phyloP scores from a whole-genome alignment of 2,113 vertebrate species.

The Pterophyllum scalare region DNA sequence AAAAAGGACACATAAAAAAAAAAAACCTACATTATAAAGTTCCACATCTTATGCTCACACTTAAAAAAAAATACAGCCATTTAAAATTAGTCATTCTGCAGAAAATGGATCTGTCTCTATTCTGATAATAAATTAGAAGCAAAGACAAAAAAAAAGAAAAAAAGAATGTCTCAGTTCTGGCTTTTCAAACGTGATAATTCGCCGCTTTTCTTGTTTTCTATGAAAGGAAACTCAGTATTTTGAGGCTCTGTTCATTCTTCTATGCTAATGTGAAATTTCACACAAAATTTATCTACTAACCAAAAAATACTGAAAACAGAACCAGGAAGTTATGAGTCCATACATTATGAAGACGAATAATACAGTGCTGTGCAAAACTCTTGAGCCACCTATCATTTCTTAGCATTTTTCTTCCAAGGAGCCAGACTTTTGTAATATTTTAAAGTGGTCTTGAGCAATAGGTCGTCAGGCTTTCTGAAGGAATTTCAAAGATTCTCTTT shows the following conservation, averaged over 20 bases:
- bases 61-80: not conserved
- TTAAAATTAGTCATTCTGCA: not conserved
- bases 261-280: not conserved
- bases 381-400: not conserved
- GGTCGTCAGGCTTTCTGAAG: not conserved
- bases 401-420: not conserved
- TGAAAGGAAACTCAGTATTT: not conserved
- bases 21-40: not conserved
- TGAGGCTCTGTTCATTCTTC: not conserved
- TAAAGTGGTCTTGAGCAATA: not conserved
- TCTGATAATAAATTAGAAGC: not conserved
- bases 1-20: constrained; percentile 16
- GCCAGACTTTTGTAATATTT: not conserved
- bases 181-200: not conserved
- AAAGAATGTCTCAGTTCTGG: not conserved
- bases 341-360: not conserved
- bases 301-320: not conserved
- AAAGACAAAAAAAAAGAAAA: not conserved
- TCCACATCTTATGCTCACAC: not conserved
- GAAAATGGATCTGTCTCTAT: not conserved
- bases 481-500: not conserved
- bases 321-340: not conserved
- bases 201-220: not conserved
- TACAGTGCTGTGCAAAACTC: not conserved
- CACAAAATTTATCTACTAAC: not conserved